phyloP scores from a whole-genome alignment of 2,797 vertebrate genomes.

The Sebastes cheni region DNA sequence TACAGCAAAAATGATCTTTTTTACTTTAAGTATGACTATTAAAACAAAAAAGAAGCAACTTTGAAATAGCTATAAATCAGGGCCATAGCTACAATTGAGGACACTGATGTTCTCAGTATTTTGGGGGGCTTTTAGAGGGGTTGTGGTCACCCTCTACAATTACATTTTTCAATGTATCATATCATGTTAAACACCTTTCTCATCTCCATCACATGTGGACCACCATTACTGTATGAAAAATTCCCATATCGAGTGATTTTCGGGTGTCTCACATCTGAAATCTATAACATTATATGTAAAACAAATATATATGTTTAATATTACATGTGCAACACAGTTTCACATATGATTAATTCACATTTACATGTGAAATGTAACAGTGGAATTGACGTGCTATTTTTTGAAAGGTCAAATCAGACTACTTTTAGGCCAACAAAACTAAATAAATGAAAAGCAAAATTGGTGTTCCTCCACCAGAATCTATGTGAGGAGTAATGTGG shows the following conservation, averaged over 20 bases:
- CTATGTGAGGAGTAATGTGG: neutral
- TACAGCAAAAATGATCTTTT: neutral
- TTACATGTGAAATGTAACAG: neutral
- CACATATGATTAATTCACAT: neutral
- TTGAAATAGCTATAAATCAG: constrained; percentile 8
- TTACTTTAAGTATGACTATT: neutral
- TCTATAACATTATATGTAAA: neutral
- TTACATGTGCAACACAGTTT: neutral
- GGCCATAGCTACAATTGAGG: neutral
- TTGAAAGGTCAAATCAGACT: neutral
- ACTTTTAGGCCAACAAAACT: neutral
- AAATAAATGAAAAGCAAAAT: neutral
- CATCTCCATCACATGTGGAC: neutral
- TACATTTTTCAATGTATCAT: neutral
- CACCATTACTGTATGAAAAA: neutral
- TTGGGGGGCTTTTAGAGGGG: neutral
- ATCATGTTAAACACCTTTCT: neutral
- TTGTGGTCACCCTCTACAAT: neutral
- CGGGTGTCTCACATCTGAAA: neutral
- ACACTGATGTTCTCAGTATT: neutral
- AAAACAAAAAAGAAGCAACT: neutral
- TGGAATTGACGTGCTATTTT: neutral
- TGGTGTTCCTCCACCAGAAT: neutral
- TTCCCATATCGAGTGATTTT: neutral
- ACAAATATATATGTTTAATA: neutral